phyloP scores from a whole-genome alignment of 2,113 vertebrate genomes.

The Albula goreensis region DNA sequence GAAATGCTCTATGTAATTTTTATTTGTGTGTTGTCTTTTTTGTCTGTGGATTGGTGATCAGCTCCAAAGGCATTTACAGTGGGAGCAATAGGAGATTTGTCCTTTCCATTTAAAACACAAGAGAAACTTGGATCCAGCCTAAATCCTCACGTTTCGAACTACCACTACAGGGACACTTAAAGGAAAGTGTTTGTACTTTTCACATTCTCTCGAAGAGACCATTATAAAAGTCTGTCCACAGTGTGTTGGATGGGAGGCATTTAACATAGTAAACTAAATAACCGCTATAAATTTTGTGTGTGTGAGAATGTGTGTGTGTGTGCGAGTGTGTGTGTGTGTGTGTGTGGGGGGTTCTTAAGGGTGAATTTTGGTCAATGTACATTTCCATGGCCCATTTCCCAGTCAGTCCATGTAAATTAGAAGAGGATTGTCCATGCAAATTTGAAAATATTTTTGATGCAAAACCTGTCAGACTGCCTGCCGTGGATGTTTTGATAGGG shows the following conservation, averaged over 20 bases:
- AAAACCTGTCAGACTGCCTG: neutral
- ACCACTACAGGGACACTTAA: constrained; percentile 60
- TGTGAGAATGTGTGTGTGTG: neutral
- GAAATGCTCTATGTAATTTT: constrained; percentile 71
- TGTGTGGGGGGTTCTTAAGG: neutral
- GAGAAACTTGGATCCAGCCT: constrained; percentile 67
- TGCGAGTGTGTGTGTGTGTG: neutral
- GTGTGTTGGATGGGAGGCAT: constrained; percentile 58
- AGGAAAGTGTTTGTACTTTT: constrained; percentile 51
- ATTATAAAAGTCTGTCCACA: constrained; percentile 44
- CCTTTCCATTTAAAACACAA: constrained; percentile 60
- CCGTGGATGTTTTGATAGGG: neutral
- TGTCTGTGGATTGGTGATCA: constrained; percentile 70
- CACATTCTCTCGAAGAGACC: constrained; percentile 38
- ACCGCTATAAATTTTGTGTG: neutral
- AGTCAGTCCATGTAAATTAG: neutral
- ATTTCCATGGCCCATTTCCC: neutral
- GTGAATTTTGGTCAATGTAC: neutral
- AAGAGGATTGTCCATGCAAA: neutral
- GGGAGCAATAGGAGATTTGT: constrained; percentile 65
- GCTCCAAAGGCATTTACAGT: constrained; percentile 65
- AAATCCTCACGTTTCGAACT: constrained; percentile 51
- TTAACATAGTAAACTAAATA: constrained; percentile 23
- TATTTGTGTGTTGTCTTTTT: constrained; percentile 62
- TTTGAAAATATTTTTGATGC: neutral